Evolutionary conservation across 2,113 vertebrate species (phyloP).

Genomic region (Mesitornis unicolor): DNA sequence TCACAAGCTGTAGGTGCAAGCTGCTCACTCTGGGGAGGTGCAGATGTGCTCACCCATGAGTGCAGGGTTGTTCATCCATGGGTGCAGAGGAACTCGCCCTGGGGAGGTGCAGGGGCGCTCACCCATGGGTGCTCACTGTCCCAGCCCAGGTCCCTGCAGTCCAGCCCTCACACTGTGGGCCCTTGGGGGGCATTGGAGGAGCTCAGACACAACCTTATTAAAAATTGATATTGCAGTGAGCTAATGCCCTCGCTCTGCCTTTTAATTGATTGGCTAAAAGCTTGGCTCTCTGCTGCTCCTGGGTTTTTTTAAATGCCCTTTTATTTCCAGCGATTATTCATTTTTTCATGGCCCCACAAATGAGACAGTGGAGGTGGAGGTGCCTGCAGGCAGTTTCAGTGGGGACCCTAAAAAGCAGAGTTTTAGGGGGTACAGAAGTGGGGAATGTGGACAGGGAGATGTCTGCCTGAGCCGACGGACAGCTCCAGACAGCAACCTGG

Average conservation of each 20-base stretch:
- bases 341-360: conserved; percentile 59
- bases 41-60: neutral
- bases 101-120: neutral
- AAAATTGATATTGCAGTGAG: conserved; percentile 77
- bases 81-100: neutral
- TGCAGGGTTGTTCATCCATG: neutral
- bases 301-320: neutral
- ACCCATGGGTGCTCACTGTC: neutral
- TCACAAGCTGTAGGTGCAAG: too few relatives aligned
- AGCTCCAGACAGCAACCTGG: neutral
- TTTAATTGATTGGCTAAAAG: conserved; percentile 79
- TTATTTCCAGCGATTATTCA: conserved; percentile 58
- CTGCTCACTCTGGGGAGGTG: neutral
- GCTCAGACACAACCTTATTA: conserved; percentile 68
- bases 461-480: neutral
- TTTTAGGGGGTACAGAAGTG: neutral
- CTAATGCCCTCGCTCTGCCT: conserved; percentile 66
- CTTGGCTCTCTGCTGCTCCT: neutral
- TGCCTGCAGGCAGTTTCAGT: neutral
- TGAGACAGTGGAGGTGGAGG: neutral
- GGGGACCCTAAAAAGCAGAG: neutral
- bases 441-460: neutral
- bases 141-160: neutral
- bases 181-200: neutral
- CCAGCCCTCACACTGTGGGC: neutral